These are phyloP conservation scores for Chaitophorus viminalis DNA, from an alignment of 2,888 invertebrate genomes.

Conservation along the genomic window DNA sequence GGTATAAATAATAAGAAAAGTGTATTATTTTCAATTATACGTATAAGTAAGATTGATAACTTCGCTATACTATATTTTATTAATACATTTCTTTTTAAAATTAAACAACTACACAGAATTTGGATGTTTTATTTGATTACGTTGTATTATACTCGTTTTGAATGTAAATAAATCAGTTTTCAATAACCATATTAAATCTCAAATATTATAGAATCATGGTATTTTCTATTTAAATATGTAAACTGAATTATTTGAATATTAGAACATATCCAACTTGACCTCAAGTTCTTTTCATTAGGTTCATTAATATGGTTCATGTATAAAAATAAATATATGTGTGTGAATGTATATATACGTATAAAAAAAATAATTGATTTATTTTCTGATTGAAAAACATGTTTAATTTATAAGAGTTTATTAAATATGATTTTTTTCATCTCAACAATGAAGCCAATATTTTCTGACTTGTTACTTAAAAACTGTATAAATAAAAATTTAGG, in stretches of 20 bases:
- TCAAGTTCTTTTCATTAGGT: too few species aligned
- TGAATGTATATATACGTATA: too few species aligned
- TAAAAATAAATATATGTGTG: too few species aligned
- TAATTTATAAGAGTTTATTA: neutral
- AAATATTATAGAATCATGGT: neutral
- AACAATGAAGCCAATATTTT: neutral
- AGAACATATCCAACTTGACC: neutral
- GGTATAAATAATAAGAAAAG: too few species aligned
- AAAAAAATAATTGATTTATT: neutral
- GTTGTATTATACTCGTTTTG: neutral
- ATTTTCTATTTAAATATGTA: neutral
- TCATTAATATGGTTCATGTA: neutral
- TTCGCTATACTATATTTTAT: neutral
- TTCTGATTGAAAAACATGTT: neutral
- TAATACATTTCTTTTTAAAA: neutral
- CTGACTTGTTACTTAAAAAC: conserved; percentile 2
- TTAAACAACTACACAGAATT: neutral
- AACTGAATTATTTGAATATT: conserved; percentile 16
- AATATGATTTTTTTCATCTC: neutral
- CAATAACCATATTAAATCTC: neutral
- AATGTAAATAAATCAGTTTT: conserved; percentile 20
- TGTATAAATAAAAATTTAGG: neutral
- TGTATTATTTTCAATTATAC: neutral
- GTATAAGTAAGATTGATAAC: neutral
- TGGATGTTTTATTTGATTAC: conserved; percentile 3